These are phyloP conservation scores for Thumatha senex DNA, from an alignment of 2,888 invertebrate species.

Conservation along the genomic window DNA sequence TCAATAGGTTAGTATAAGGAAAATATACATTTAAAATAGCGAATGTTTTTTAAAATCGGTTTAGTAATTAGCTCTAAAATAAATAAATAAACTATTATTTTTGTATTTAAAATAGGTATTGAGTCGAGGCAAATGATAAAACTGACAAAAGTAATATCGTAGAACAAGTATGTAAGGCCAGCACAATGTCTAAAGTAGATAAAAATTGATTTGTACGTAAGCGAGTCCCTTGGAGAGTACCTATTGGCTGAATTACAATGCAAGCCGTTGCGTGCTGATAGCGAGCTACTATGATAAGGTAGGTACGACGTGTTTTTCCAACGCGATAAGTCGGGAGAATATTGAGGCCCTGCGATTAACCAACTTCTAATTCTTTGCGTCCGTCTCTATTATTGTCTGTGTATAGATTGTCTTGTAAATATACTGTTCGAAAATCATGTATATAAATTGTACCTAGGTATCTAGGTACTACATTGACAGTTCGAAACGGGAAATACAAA, in stretches of 20 bases:
- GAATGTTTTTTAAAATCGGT: too few relatives aligned
- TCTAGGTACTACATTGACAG: slow-evolving; percentile 56
- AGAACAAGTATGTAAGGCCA: too few relatives aligned
- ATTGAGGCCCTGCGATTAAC: slow-evolving; percentile 43
- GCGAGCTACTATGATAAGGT: slow-evolving; percentile 69
- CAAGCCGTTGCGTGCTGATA: slow-evolving; percentile 61
- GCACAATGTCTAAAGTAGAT: too few relatives aligned
- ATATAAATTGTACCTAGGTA: slow-evolving; percentile 42
- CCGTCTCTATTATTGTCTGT: slow-evolving; percentile 9
- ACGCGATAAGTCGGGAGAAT: slow-evolving; percentile 67
- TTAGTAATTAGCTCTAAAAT: too few relatives aligned
- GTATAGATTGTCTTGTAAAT: slow-evolving; percentile 28
- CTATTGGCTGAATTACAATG: slow-evolving; percentile 37
- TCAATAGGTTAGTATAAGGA: background rate
- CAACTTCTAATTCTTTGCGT: slow-evolving; percentile 22
- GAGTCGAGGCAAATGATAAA: too few relatives aligned
- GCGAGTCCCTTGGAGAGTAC: slow-evolving; percentile 23
- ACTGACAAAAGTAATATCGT: too few relatives aligned
- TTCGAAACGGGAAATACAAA: slow-evolving; percentile 72
- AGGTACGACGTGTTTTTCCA: slow-evolving; percentile 74
- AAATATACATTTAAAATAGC: too few relatives aligned
- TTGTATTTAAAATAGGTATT: too few relatives aligned
- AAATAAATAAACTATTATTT: too few relatives aligned
- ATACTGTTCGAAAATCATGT: slow-evolving; percentile 20
- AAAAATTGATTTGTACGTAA: background rate